These are phyloP conservation scores for Bombylius discolor DNA, from an alignment of 2,888 invertebrate genomes.

Conservation along the genomic window DNA sequence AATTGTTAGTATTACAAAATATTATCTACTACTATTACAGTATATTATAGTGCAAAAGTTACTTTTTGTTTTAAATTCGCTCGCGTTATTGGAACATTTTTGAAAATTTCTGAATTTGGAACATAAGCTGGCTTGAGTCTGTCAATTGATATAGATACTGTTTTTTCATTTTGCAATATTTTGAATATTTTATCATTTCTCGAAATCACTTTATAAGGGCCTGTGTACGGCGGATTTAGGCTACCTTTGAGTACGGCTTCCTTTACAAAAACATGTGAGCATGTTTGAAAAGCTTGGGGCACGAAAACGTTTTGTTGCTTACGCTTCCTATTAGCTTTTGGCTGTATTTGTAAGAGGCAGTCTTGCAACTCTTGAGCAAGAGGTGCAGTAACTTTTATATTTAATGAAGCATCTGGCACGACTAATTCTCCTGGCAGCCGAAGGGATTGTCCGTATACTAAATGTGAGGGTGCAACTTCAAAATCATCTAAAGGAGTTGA, in stretches of 20 bases:
- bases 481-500: not conserved
- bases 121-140: conserved; percentile 14
- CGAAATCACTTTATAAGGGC: conserved; percentile 13
- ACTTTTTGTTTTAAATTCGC: no score
- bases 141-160: conserved; percentile 10
- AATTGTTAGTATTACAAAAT: no score
- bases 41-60: no score
- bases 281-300: not conserved
- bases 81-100: not conserved
- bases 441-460: not conserved
- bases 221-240: conserved; percentile 15
- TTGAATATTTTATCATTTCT: conserved; percentile 11
- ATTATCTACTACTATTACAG: no score
- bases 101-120: not conserved
- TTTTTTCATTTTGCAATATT: conserved; percentile 12
- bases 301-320: conserved; percentile 1
- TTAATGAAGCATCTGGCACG: not conserved
- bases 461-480: not conserved
- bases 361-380: not conserved
- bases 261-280: conserved; percentile 2
- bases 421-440: not conserved
- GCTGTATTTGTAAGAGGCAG: not conserved
- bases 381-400: not conserved
- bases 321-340: not conserved
- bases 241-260: conserved; percentile 3